Base-by-base conservation (phyloP, 1,140 invertebrate species). In the Muscidifurax raptorellus region DNA sequence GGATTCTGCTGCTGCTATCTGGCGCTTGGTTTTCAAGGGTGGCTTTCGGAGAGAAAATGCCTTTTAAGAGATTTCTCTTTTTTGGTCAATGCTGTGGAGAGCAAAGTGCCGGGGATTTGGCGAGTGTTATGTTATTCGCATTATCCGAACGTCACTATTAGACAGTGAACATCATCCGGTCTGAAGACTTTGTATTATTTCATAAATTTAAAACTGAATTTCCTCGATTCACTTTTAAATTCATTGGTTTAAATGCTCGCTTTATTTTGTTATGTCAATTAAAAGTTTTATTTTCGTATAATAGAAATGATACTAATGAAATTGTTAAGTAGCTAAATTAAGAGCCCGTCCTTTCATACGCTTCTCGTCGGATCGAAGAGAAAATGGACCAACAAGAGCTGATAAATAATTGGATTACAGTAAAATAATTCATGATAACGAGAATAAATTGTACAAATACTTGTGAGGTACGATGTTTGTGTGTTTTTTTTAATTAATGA, bases 401-500 rank as follows among this genome's bases (percentile, higher is more conserved):
- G 25, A 67, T 25, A 27, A 67, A 67, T 13, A 28, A 25, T 25
- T 12, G 22, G 4, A 28, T 4, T n/a, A 67, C 27, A 67, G 25
- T 6, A 12, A 25, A 28, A 10, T 28, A n/a, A 28, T 27, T 67
- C 25, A 10, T 12, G 10, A 25, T 25, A 25, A 27, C 5, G n/a
- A 67, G 6, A 6, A 28, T 67, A 67, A n/a, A 67, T 25, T 27
- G 27, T 67, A 10, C 27, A 67, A 9, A 67, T 1, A 67, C 4
- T 25, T 7, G n/a, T 67, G 18, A 67, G 4, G 22, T 4, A 52
- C 75, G 52, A 47, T 0, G 32, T 77, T 77, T 52, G 27, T 25
- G 59, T 15, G 13, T 77, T 13, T 59, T 59, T 77, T 77, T 77
- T 13, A 27, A 59, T 77, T 59, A 59, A 77, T 44, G 44, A 25